Evolutionary conservation across 2,888 invertebrate species (phyloP), one percentile per base, ranked within the genome.

Genomic region (Caenorhabditis imperialis): DNA sequence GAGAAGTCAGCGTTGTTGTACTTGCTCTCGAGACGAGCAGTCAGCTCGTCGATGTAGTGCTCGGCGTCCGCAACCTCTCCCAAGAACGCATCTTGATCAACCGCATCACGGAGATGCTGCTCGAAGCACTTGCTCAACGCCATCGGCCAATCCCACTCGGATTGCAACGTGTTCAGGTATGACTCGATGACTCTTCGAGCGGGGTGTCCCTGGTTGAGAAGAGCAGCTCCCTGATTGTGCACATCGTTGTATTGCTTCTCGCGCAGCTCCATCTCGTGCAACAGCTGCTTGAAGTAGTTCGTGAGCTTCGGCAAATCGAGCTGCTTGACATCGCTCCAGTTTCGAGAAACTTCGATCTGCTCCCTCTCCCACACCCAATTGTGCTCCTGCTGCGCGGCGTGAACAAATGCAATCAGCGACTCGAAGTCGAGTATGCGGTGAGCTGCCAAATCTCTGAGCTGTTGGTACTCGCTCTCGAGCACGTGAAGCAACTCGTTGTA

Each of bases 311-410:
- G 92, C 84, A 97, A 90, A 90, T 96, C 96, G 88, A 98, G 92
- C 89, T 93, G 93, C 75, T 94, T 94, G 88, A 96, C 94, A 65
- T 89, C 88, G 70, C 95, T 95, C 98, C 98, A 98, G 90, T 99
- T 98, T 38, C 98, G 92, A 20, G 94, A 93, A 44, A 97, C 92
- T 90, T 98, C 98, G 54, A 93, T 92, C 88, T 97, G 96, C 88
- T 99, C 98, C 88, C 95, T 95, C 89, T 97, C 95, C 88, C 94
- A 95, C 67, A 99, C 92, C 97, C 98, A 99, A 88, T 95, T 93
- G 79, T 99, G 91, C 89, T 99, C 98, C 40, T 79, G 62, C 65
- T 88, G 87, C 3, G 98, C 96, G 23, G 94, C 94, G 83, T 95
- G 94, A 45, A 97, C 92, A 91, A 90, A 91, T 33, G 91, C 91